Conservation (phyloP, 2,113 vertebrate genomes). For the Rhodinocichla rosea region DNA sequence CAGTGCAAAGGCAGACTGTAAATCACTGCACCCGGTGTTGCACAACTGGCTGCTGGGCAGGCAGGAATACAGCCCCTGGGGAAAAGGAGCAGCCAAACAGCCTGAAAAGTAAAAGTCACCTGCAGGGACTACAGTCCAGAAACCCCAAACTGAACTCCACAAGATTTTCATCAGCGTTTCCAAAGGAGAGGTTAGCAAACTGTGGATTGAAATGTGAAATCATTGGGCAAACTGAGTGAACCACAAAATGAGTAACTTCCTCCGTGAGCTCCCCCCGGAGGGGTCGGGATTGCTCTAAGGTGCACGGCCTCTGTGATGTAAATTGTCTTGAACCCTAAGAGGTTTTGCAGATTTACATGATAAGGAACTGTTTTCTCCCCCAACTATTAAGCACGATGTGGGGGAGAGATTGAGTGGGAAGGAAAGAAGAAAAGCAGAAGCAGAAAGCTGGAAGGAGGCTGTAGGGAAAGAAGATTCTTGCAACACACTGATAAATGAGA, state of each 20-base stretch:
- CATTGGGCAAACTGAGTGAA: background rate
- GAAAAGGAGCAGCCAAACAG: background rate
- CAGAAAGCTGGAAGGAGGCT: background rate
- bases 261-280: background rate
- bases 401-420: background rate
- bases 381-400: background rate
- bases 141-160: background rate
- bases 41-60: background rate
- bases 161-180: conserved; percentile 17
- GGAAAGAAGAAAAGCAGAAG: background rate
- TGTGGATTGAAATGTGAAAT: conserved; percentile 31
- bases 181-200: background rate
- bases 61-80: background rate
- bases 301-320: background rate
- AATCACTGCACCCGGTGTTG: background rate
- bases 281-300: background rate
- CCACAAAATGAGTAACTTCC: conserved; percentile 41
- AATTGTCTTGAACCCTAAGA: conserved; percentile 20
- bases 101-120: conserved; percentile 55
- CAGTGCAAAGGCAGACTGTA: background rate
- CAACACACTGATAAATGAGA: background rate
- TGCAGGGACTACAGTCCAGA: background rate
- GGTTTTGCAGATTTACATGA: conserved; percentile 31
- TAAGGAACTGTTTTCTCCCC: conserved; percentile 27
- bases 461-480: background rate